A percentile compares a stretch with the other conserved stretches of the same genome.
These are phyloP conservation scores for Conus canariensis DNA, from an alignment of 2,888 invertebrate genomes.

Conservation along the genomic window DNA sequence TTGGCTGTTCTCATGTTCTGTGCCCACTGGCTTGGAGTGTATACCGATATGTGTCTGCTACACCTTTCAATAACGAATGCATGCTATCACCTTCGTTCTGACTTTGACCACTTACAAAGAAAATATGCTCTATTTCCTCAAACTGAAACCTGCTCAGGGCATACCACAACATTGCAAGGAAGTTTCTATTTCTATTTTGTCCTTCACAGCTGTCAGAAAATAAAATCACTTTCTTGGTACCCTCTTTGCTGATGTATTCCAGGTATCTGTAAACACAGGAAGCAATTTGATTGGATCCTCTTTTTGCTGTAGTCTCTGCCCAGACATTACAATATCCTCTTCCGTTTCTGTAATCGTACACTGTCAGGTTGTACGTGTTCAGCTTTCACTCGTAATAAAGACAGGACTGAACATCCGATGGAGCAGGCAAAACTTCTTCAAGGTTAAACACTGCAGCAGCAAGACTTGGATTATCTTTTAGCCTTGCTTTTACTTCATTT, in stretches of 20 bases:
- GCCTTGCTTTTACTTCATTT: background rate
- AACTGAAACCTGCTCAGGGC: background rate
- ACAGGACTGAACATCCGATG: background rate
- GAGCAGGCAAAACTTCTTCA: background rate
- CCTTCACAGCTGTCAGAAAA: constrained; percentile 32
- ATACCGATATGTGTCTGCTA: background rate
- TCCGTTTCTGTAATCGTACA: background rate
- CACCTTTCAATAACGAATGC: background rate
- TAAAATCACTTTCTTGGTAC: background rate
- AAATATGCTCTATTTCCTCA: background rate
- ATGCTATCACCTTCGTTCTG: background rate
- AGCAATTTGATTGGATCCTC: constrained; percentile 5
- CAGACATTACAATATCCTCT: background rate
- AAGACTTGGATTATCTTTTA: background rate
- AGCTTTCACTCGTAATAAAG: constrained; percentile 4
- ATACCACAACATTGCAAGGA: background rate
- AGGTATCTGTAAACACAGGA: constrained; percentile 9
- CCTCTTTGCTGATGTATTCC: background rate
- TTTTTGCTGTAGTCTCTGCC: background rate
- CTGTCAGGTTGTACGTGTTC: constrained; percentile 3
- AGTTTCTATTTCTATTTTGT: background rate
- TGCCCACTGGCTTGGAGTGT: constrained; percentile 16
- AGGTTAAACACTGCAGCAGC: constrained; percentile 1
- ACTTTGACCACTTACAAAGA: background rate
- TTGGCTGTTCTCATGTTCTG: background rate